phyloP scores from a whole-genome alignment of 1,140 invertebrate genomes.

The Leptinotarsa defecta region DNA sequence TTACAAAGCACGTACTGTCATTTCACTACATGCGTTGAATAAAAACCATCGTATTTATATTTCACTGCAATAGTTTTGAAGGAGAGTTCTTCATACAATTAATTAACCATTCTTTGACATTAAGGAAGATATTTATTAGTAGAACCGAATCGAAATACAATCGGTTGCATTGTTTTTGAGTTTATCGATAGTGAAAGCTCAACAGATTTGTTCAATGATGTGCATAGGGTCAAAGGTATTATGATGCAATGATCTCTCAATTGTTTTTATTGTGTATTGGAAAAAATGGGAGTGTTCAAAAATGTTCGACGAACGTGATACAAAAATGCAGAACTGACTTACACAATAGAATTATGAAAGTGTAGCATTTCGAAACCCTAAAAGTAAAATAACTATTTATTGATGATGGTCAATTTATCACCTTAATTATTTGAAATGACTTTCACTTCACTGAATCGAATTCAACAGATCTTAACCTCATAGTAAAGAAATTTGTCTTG shows the following conservation, averaged over 20 bases:
- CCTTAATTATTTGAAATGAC: too few species aligned
- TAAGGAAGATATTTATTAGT: neutral
- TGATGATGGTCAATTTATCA: too few species aligned
- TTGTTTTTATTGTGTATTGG: neutral
- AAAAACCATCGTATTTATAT: neutral
- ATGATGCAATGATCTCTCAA: neutral
- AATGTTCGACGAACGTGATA: neutral
- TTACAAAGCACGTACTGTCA: neutral
- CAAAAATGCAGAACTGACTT: too few species aligned
- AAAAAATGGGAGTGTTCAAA: neutral
- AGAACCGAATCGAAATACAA: neutral
- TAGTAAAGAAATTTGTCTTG: too few species aligned
- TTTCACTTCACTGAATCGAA: too few species aligned
- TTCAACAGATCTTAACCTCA: too few species aligned
- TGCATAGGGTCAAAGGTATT: neutral
- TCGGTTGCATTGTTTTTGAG: neutral
- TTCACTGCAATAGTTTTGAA: neutral
- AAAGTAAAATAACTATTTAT: too few species aligned
- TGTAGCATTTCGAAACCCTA: too few species aligned
- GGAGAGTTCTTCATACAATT: neutral
- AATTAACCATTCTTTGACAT: neutral
- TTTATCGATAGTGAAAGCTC: neutral
- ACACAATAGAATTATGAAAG: too few species aligned
- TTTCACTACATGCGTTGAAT: conserved; percentile 1
- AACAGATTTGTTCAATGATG: neutral